Evolutionary conservation across 2,797 vertebrate species (phyloP).

Genomic region (Mormyrops attenuatus): DNA sequence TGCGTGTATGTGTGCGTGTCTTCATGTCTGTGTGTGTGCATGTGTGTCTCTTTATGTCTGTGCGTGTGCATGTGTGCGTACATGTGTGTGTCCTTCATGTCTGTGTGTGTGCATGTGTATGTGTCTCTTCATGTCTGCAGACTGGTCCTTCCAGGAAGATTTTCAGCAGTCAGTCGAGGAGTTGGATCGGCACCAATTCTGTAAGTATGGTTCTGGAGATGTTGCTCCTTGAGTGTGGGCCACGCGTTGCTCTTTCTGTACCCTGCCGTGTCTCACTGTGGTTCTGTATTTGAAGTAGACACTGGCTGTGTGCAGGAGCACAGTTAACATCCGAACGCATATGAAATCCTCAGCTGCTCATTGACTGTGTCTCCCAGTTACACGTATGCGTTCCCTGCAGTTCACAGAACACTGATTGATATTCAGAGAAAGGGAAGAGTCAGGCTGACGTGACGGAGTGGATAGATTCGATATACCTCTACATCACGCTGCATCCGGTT

Average conservation of each 20-base stretch:
- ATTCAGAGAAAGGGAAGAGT: neutral
- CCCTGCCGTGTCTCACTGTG: neutral
- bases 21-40: too few relatives aligned
- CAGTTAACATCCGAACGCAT: neutral
- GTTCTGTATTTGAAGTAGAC: neutral
- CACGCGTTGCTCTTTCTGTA: neutral
- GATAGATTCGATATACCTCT: neutral
- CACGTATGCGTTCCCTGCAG: neutral
- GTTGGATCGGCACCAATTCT: slow-evolving; percentile 74
- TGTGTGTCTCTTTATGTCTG: neutral
- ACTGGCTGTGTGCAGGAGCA: neutral
- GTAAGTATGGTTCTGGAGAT: slow-evolving; percentile 76
- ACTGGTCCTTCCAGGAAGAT: slow-evolving; percentile 63
- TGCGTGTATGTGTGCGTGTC: neutral
- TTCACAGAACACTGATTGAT: slow-evolving; percentile 3
- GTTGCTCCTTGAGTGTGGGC: slow-evolving; percentile 67
- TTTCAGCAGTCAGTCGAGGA: slow-evolving; percentile 80
- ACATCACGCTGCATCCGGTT: neutral
- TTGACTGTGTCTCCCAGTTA: neutral
- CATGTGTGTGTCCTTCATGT: neutral
- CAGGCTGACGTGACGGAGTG: neutral
- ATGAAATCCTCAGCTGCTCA: neutral
- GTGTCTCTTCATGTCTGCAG: neutral
- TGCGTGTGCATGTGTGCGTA: neutral
- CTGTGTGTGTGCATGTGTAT: neutral